phyloP scores from a whole-genome alignment of 2,888 invertebrate species.

The Palloptera scutellata region DNA sequence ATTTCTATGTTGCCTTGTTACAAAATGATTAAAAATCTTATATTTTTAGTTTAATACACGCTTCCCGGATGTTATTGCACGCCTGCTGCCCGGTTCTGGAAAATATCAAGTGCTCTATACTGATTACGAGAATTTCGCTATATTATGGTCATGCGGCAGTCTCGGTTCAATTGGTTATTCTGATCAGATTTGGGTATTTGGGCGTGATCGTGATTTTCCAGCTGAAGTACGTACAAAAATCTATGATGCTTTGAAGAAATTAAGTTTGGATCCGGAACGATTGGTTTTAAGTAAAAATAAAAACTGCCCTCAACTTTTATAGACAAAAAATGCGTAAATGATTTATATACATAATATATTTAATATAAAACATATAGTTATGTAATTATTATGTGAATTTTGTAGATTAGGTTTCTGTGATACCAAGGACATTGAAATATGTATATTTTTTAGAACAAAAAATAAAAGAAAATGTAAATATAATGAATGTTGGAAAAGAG shows the following conservation, averaged over 20 bases:
- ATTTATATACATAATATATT: background rate
- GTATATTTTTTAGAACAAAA: constrained; percentile 13
- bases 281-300: constrained; percentile 75
- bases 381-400: constrained; percentile 19
- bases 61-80: constrained; percentile 72
- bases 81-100: constrained; percentile 76
- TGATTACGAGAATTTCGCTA: constrained; percentile 76
- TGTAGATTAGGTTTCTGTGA: constrained; percentile 42
- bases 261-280: constrained; percentile 74
- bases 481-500: too few species aligned
- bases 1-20: too few species aligned
- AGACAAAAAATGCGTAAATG: constrained; percentile 16
- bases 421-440: constrained; percentile 32
- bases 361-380: constrained; percentile 26
- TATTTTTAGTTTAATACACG: constrained; percentile 67
- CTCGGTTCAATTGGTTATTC: constrained; percentile 66
- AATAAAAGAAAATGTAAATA: constrained; percentile 6
- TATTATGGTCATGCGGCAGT: constrained; percentile 78
- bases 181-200: constrained; percentile 79
- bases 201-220: constrained; percentile 72
- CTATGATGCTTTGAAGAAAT: constrained; percentile 70
- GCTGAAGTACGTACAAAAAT: constrained; percentile 72
- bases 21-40: too few species aligned
- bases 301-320: constrained; percentile 66
- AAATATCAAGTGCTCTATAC: constrained; percentile 76